Base-by-base conservation (phyloP, 2,888 invertebrate species). In the Cheilosia soror region DNA sequence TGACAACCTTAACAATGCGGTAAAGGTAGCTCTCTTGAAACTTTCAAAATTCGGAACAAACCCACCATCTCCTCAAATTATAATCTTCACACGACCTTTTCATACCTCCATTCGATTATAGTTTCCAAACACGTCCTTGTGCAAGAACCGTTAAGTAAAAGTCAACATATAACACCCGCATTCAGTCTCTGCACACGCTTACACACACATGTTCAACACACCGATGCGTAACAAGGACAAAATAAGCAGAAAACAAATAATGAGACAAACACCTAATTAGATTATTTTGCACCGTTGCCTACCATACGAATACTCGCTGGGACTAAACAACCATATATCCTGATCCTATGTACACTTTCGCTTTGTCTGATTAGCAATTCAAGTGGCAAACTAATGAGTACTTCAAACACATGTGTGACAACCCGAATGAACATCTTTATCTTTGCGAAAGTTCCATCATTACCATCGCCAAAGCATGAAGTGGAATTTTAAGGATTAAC, bases 211-310 rank as follows among this genome's bases (percentile, higher is more conserved):
- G 55, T 25, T 9, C 55, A 55, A 47, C 49, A 51, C 55, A 63
- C 40, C 66, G 11, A 37, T 63, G 42, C 47, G 5, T 42, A 42
- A 27, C 47, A 66, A 55, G 73, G 33, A 83, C 42, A 51, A 65
- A 44, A 40, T 11, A 2, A 33, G 62, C 15, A 47, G 27, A 66
- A 68, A 73, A 73, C 73, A 79, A 51, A 79, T 84, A 84, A 84
- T 79, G 79, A 84, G 79, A 79, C 75, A 68, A 75, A 79, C 79
- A 84, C 79, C 69, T 84, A 84, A 84, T 84, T 84, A 84, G 83
- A 79, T 84, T 84, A 84, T 75, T 73, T 75, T 55, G 51, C 83
- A 79, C 55, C 68, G 63, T 44, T 63, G 65, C 53, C 2, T 33
- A 1, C 5, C 15, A 13, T 44, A 5, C 9, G 2, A 1, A 20